Conservation (phyloP, 2,113 vertebrate species). For the Neopipo cinnamomea region DNA sequence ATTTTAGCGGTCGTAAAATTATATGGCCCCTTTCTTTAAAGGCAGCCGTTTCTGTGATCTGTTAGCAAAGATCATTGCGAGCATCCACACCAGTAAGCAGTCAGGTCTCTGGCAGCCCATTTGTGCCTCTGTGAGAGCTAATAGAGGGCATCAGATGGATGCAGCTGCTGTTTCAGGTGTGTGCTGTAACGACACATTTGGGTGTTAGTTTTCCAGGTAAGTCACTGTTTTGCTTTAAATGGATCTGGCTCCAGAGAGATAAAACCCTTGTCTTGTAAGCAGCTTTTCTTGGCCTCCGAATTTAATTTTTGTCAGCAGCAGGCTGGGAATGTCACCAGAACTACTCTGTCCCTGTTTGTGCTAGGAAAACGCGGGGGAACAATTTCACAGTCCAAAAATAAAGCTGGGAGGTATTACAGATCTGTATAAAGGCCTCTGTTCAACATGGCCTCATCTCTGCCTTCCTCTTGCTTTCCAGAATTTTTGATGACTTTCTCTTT, state of each 20-base stretch:
- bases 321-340: neutral
- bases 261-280: neutral
- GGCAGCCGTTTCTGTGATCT: slow-evolving; percentile 38
- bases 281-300: neutral
- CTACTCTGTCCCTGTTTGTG: neutral
- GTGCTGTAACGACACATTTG: neutral
- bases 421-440: neutral
- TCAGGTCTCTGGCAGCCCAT: neutral
- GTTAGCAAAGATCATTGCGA: slow-evolving; percentile 9
- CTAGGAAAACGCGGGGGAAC: neutral
- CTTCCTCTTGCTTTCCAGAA: neutral
- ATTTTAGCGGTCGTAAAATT: slow-evolving; percentile 51
- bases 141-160: neutral
- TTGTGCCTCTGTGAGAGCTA: slow-evolving; percentile 13
- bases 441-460: neutral
- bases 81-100: neutral
- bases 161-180: slow-evolving; percentile 35
- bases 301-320: neutral
- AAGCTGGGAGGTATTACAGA: neutral
- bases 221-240: neutral
- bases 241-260: neutral
- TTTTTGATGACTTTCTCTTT: neutral
- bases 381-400: neutral
- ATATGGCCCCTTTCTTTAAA: slow-evolving; percentile 47
- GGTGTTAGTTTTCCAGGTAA: slow-evolving; percentile 35